Percentiles rank a stretch among this genome's conserved stretches.
phyloP scores from a whole-genome alignment of 2,888 invertebrate species.

The Agriopis aurantiaria region DNA sequence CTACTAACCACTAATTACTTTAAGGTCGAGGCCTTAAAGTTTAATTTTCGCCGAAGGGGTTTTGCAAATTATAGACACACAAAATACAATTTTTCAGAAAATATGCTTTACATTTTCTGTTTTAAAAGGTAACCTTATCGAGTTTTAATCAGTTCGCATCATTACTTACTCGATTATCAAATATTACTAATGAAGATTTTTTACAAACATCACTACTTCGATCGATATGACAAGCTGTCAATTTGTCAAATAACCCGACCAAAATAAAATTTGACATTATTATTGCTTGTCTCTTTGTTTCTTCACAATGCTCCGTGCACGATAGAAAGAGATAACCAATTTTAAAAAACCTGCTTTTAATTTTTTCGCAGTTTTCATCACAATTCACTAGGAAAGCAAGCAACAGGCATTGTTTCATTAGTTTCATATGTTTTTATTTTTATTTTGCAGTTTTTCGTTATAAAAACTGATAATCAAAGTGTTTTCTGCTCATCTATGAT shows the following conservation, averaged over 20 bases:
- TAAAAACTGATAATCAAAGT: background rate
- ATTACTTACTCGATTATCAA: background rate
- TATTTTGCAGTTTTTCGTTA: constrained; percentile 6
- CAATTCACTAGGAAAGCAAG: background rate
- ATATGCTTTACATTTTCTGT: no score
- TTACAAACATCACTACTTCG: background rate
- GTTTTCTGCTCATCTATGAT: background rate
- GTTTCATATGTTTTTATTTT: constrained; percentile 16
- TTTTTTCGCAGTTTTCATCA: background rate
- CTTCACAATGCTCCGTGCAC: no score
- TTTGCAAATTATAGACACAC: no score
- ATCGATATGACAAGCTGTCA: constrained; percentile 4
- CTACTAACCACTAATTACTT: no score
- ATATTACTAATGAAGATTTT: background rate
- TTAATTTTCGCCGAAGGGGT: no score
- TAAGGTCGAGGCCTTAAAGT: no score
- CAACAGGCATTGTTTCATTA: constrained; percentile 6
- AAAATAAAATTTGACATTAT: background rate
- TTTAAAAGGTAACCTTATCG: no score
- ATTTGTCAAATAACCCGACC: background rate
- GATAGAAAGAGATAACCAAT: background rate
- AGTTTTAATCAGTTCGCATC: no score
- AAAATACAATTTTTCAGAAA: no score
- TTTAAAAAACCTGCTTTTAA: background rate
- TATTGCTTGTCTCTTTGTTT: background rate